A percentile compares a stretch with the other conserved stretches of the same genome.
Conservation (phyloP, 2,888 invertebrate species). For the Deilephila elpenor region DNA sequence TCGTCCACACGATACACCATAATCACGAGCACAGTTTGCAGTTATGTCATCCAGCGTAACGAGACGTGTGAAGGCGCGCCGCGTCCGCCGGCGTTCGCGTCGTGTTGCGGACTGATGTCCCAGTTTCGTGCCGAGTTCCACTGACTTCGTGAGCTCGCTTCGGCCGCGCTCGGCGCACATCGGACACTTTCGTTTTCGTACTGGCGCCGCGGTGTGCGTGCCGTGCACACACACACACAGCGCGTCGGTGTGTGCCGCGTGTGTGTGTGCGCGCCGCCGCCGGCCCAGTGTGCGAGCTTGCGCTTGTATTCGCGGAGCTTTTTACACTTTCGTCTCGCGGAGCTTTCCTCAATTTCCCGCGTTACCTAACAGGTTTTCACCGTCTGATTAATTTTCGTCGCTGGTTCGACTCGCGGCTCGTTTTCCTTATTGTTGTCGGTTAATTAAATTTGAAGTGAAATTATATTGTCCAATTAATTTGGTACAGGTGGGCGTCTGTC, state of each 20-base stretch:
- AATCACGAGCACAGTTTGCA: constrained; percentile 73
- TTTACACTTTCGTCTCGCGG: constrained; percentile 76
- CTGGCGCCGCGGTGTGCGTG: constrained; percentile 44
- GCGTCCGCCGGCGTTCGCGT: constrained; percentile 80
- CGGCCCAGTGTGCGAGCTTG: constrained; percentile 32
- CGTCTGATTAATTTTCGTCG: constrained; percentile 54
- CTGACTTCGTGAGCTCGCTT: constrained; percentile 83
- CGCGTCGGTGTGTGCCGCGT: constrained; percentile 37
- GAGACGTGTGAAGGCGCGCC: constrained; percentile 63
- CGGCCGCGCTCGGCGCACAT: constrained; percentile 79
- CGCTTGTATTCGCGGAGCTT: constrained; percentile 63
- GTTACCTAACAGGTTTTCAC: constrained; percentile 74
- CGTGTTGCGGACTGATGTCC: constrained; percentile 86
- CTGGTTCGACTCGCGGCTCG: constrained; percentile 37
- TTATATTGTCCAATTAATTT: constrained; percentile 35
- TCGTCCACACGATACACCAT: constrained; percentile 76
- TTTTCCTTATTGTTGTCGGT: constrained; percentile 46
- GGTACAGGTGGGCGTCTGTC: constrained; percentile 23
- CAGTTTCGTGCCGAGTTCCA: constrained; percentile 85
- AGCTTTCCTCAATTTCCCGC: constrained; percentile 81
- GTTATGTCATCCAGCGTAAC: constrained; percentile 81
- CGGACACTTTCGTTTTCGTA: constrained; percentile 85
- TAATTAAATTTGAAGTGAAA: constrained; percentile 49
- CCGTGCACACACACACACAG: constrained; percentile 43
- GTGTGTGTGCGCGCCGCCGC: constrained; percentile 46